phyloP scores from a whole-genome alignment of 1,140 invertebrate genomes.

The Oreohelix idahoensis region DNA sequence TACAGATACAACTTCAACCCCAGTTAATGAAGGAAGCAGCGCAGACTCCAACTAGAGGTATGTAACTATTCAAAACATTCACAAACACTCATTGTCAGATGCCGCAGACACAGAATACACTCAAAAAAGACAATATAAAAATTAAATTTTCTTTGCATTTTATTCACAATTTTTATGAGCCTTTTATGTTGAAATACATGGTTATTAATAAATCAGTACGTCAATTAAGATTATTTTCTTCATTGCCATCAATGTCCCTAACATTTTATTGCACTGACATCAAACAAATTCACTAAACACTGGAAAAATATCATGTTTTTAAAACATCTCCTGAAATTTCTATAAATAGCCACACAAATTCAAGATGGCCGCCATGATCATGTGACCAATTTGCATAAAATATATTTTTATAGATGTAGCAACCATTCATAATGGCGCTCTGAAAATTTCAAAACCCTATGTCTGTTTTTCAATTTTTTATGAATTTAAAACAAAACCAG shows the following conservation, averaged over 20 bases:
- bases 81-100: background rate
- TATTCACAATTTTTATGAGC: background rate
- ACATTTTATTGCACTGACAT: background rate
- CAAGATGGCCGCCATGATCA: background rate
- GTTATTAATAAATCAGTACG: background rate
- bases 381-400: background rate
- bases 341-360: slow-evolving; percentile 2
- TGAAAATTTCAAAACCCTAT: background rate
- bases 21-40: background rate
- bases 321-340: background rate
- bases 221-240: background rate
- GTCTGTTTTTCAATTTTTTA: slow-evolving; percentile 1
- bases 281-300: background rate
- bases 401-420: background rate
- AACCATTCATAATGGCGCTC: background rate
- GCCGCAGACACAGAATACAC: background rate
- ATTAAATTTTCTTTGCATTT: background rate
- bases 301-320: background rate
- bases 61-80: background rate
- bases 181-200: background rate
- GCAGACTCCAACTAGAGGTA: background rate
- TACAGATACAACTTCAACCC: background rate
- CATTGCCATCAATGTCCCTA: background rate
- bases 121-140: too few relatives aligned
- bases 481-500: background rate